Conservation (phyloP, 2,888 invertebrate species). For the Conistra vaccinii region DNA sequence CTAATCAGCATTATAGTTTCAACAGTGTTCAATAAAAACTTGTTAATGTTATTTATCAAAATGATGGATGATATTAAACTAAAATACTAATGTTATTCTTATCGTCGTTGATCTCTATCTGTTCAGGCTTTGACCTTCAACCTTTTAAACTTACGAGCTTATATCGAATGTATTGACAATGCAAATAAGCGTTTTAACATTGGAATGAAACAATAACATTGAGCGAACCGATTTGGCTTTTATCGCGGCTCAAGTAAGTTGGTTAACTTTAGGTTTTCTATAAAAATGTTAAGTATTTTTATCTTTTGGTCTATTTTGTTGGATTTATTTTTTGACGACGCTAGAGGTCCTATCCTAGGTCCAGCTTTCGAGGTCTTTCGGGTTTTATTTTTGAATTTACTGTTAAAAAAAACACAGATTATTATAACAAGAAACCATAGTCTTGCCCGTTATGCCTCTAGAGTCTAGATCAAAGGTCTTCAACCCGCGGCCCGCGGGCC, state of each 20-base stretch:
- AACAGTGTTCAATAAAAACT: not conserved
- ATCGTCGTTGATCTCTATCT: not conserved
- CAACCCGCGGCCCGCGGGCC: too few species aligned
- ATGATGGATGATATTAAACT: not conserved
- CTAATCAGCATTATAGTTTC: not conserved
- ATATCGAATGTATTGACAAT: conserved; percentile 34
- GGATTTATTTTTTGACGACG: not conserved
- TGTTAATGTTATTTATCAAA: not conserved
- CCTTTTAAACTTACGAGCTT: conserved; percentile 13
- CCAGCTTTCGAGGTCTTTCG: not conserved
- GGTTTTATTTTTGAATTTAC: not conserved
- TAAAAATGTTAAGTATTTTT: conserved; percentile 7
- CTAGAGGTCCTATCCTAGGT: not conserved
- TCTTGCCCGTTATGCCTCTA: not conserved
- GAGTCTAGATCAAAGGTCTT: too few species aligned
- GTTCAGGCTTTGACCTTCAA: conserved; percentile 5
- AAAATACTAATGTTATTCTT: not conserved
- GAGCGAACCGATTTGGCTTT: conserved; percentile 22
- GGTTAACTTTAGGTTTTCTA: conserved; percentile 14
- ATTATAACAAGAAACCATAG: not conserved
- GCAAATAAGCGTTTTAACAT: conserved; percentile 46
- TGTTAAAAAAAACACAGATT: not conserved
- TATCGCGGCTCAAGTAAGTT: conserved; percentile 27
- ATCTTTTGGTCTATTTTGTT: not conserved
- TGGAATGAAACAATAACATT: conserved; percentile 48